A percentile compares a stretch with the other conserved stretches of the same genome.
Evolutionary conservation across 2,888 invertebrate species (phyloP).

Genomic region (Rhagophthalmus giganteus): DNA sequence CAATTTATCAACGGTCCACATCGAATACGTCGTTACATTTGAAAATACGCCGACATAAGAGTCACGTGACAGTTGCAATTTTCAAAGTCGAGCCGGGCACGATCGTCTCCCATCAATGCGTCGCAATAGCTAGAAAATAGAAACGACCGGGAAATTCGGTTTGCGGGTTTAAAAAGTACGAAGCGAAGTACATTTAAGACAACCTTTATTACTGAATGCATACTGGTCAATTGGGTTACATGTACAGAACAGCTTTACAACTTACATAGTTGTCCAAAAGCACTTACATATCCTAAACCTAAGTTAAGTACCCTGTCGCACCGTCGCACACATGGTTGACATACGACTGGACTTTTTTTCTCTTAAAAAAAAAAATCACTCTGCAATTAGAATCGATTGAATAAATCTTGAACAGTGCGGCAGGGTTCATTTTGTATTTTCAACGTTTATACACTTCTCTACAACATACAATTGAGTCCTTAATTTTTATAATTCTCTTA

Average conservation of each 20-base stretch:
- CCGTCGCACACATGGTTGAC: conserved; percentile 41
- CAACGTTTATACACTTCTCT: conserved; percentile 36
- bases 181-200: conserved; percentile 58
- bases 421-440: conserved; percentile 37
- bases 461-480: conserved; percentile 54
- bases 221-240: conserved; percentile 61
- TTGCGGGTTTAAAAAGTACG: too few species aligned
- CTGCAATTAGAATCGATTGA: conserved; percentile 47
- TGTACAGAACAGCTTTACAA: conserved; percentile 57
- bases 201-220: conserved; percentile 63
- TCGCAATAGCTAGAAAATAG: conserved; percentile 7
- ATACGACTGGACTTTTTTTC: conserved; percentile 33
- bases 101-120: too few species aligned
- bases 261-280: conserved; percentile 56
- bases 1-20: too few species aligned
- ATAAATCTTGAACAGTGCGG: conserved; percentile 46
- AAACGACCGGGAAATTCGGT: too few species aligned
- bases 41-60: too few species aligned
- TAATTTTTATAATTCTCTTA: conserved; percentile 46
- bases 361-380: conserved; percentile 17
- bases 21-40: too few species aligned
- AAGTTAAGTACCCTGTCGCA: conserved; percentile 51
- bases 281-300: conserved; percentile 57
- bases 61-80: too few species aligned
- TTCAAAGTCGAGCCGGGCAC: too few species aligned